Percentiles rank a stretch among this genome's conserved stretches.
These are phyloP conservation scores for Cebidichthys violaceus DNA, from an alignment of 2,113 vertebrate genomes.

Conservation along the genomic window DNA sequence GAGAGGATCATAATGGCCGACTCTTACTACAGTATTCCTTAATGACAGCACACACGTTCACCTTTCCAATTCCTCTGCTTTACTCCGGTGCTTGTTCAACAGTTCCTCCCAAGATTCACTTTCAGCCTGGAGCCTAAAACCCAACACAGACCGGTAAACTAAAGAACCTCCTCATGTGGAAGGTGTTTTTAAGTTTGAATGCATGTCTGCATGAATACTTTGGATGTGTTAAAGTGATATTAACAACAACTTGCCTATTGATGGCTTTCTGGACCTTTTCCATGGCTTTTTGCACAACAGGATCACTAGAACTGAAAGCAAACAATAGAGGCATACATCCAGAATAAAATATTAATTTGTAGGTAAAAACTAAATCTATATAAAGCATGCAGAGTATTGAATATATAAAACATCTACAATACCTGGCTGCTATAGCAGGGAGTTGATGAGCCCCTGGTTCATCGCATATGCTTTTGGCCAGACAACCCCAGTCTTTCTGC, in stretches of 20 bases:
- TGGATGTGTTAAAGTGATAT: background rate
- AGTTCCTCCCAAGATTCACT: constrained; percentile 81
- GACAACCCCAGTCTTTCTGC: constrained; percentile 68
- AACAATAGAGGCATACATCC: background rate
- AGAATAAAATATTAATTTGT: background rate
- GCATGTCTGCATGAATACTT: background rate
- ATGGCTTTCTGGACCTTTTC: constrained; percentile 71
- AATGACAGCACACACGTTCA: constrained; percentile 46
- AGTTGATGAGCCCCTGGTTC: constrained; percentile 31
- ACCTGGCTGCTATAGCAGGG: constrained; percentile 65
- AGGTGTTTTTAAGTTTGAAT: background rate
- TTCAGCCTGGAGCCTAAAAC: constrained; percentile 81
- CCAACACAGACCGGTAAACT: constrained; percentile 19
- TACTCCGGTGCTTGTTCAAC: constrained; percentile 78
- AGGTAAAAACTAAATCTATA: background rate
- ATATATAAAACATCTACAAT: constrained; percentile 7
- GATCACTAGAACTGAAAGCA: constrained; percentile 60
- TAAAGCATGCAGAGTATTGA: background rate
- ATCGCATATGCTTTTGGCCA: constrained; percentile 62
- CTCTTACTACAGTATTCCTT: background rate
- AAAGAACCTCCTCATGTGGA: background rate
- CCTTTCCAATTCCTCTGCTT: constrained; percentile 80
- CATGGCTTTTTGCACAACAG: constrained; percentile 63
- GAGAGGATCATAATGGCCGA: constrained; percentile 5
- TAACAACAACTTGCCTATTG: constrained; percentile 67